Percentiles rank a stretch among this genome's conserved stretches.
Conservation (phyloP, 2,797 vertebrate species). For the Saxicola maurus region DNA sequence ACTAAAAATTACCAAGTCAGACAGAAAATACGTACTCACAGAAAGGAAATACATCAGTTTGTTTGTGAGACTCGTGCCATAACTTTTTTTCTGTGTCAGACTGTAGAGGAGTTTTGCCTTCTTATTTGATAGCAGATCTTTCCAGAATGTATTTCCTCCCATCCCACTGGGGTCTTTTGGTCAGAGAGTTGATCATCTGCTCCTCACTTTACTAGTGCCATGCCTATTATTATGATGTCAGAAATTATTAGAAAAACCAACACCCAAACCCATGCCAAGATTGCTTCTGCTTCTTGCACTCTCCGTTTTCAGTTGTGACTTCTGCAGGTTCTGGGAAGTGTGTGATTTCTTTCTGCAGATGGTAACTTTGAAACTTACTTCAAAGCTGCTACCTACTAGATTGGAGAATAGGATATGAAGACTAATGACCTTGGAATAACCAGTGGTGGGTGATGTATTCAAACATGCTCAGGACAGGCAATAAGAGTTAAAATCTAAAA, state of each 20-base stretch:
- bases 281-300: background rate
- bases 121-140: background rate
- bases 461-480: background rate
- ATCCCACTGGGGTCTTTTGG: accelerated
- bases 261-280: background rate
- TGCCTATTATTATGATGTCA: background rate
- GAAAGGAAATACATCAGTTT: background rate
- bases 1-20: background rate
- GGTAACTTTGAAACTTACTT: background rate
- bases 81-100: background rate
- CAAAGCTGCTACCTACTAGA: background rate
- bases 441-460: background rate
- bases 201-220: background rate
- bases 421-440: background rate
- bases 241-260: background rate
- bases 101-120: background rate
- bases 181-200: background rate
- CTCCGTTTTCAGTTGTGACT: background rate
- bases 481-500: background rate
- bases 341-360: background rate
- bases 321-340: background rate
- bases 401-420: background rate
- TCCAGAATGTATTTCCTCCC: background rate
- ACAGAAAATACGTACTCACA: background rate
- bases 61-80: accelerated